Evolutionary conservation across 2,888 invertebrate species (phyloP).

Genomic region (Diadromus collaris): DNA sequence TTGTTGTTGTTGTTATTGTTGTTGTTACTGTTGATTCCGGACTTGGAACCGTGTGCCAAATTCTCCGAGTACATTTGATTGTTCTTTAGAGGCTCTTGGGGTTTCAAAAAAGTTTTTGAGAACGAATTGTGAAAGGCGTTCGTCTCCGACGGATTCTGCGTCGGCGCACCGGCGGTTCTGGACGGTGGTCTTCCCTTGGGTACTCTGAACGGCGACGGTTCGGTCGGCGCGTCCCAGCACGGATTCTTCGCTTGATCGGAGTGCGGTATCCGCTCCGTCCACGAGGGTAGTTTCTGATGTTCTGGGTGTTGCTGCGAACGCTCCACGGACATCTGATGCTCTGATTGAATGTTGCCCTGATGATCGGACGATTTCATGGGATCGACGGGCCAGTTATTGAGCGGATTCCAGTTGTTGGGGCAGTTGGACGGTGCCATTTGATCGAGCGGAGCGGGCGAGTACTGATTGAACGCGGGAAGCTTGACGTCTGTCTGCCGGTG

Average conservation of each 20-base stretch:
- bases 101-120: conserved; percentile 83
- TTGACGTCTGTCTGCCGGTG: conserved; percentile 67
- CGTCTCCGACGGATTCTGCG: conserved; percentile 79
- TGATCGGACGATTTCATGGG: conserved; percentile 61
- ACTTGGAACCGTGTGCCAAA: conserved; percentile 62
- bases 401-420: conserved; percentile 68
- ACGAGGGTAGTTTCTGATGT: conserved; percentile 61
- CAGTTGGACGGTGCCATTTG: conserved; percentile 60
- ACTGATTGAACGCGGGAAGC: conserved; percentile 61
- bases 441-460: conserved; percentile 64
- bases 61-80: conserved; percentile 70
- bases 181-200: conserved; percentile 86
- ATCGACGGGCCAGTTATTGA: conserved; percentile 67
- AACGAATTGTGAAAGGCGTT: conserved; percentile 79
- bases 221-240: conserved; percentile 74
- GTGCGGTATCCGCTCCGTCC: conserved; percentile 58
- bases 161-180: conserved; percentile 80
- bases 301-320: conserved; percentile 59
- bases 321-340: conserved; percentile 60
- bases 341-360: conserved; percentile 50
- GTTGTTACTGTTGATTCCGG: conserved; percentile 35
- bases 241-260: conserved; percentile 61
- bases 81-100: conserved; percentile 83
- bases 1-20: not conserved
- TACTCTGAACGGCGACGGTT: conserved; percentile 84